These are phyloP conservation scores for Uromys caudimaculatus DNA, from an alignment of 2,797 vertebrate genomes.

Conservation along the genomic window DNA sequence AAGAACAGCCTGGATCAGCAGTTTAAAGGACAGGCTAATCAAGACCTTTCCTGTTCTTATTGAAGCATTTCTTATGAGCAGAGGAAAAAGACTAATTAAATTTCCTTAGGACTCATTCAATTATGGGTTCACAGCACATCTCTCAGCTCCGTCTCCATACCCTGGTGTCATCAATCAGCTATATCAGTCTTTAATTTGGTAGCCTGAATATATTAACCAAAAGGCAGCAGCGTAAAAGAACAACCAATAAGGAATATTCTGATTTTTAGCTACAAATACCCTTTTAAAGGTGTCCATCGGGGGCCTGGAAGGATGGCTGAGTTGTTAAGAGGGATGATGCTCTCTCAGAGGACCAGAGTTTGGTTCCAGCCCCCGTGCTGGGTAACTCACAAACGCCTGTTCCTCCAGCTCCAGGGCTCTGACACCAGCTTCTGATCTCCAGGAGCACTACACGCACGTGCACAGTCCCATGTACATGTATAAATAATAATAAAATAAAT, in stretches of 20 bases:
- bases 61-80: constrained; percentile 53
- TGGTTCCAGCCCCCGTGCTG: background rate
- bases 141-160: constrained; percentile 23
- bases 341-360: background rate
- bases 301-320: background rate
- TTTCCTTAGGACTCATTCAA: constrained; percentile 70
- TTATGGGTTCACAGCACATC: constrained; percentile 34
- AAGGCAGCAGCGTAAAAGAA: constrained; percentile 60
- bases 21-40: constrained; percentile 46
- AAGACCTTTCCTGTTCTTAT: constrained; percentile 27
- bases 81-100: constrained; percentile 73
- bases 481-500: background rate
- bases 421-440: background rate
- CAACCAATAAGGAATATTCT: constrained; percentile 13
- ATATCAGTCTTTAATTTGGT: constrained; percentile 51
- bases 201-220: background rate
- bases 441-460: background rate
- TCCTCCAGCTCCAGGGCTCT: background rate
- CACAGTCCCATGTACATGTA: background rate
- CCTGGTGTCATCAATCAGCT: constrained; percentile 27
- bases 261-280: constrained; percentile 56
- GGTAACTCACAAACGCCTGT: background rate
- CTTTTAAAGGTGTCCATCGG: constrained; percentile 6
- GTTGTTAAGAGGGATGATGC: background rate
- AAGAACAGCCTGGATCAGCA: constrained; percentile 27